phyloP scores from a whole-genome alignment of 2,888 invertebrate genomes.

The Himalopsyche tibetana region DNA sequence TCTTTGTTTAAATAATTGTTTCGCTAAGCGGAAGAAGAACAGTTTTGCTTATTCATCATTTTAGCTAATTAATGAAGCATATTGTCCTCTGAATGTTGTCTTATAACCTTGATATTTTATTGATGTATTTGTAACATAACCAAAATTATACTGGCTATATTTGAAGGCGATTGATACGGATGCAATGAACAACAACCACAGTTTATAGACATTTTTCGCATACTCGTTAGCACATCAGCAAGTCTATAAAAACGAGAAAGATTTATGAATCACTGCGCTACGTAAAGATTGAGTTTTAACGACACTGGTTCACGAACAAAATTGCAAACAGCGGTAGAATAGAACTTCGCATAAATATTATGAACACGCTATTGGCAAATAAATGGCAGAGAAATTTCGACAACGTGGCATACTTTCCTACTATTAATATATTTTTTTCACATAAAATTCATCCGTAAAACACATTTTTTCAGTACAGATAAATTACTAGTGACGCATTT shows the following conservation, averaged over 20 bases:
- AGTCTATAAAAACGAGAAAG: conserved; percentile 39
- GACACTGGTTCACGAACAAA: conserved; percentile 15
- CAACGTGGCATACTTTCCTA: not conserved
- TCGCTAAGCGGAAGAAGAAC: too few species aligned
- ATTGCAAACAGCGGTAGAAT: not conserved
- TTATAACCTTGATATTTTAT: too few species aligned
- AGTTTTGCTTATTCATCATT: too few species aligned
- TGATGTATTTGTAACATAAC: too few species aligned
- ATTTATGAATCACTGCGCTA: conserved; percentile 5
- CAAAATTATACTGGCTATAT: not conserved
- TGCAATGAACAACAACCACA: not conserved
- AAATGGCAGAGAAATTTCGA: conserved; percentile 1
- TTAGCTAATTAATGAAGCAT: too few species aligned
- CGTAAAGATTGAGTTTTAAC: conserved; percentile 36
- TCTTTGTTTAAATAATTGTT: too few species aligned
- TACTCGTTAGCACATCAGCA: conserved; percentile 12
- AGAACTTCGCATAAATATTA: conserved; percentile 16
- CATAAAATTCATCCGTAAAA: not conserved
- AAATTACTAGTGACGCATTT: not conserved
- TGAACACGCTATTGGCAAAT: conserved; percentile 30
- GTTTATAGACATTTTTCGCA: not conserved
- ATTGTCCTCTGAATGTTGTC: too few species aligned
- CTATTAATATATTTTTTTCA: not conserved
- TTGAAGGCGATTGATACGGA: not conserved
- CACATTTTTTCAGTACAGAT: not conserved